Conservation (phyloP, 2,888 invertebrate genomes). For the Sarcophaga variegata region DNA sequence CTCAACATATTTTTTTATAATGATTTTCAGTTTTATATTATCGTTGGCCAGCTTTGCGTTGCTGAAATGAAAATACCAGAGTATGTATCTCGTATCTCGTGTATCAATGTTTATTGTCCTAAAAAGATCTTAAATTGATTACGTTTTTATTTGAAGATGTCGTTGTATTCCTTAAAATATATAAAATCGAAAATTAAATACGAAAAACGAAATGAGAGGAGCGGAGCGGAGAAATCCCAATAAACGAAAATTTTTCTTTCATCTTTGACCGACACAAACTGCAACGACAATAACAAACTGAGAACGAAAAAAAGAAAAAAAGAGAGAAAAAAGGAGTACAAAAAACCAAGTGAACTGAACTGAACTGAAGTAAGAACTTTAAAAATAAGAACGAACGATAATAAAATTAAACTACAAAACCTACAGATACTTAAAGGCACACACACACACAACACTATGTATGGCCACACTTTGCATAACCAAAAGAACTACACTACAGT, state of each 20-base stretch:
- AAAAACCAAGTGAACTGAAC: background rate
- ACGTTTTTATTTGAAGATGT: constrained; percentile 66
- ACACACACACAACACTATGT: constrained; percentile 33
- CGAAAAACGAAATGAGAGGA: no score
- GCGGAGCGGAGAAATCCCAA: background rate
- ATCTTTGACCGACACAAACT: constrained; percentile 62
- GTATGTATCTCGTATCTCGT: constrained; percentile 63
- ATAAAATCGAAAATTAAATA: constrained; percentile 30
- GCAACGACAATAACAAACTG: constrained; percentile 1
- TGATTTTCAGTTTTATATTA: constrained; percentile 47
- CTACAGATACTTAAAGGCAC: constrained; percentile 33
- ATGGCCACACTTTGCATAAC: constrained; percentile 65
- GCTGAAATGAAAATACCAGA: constrained; percentile 52
- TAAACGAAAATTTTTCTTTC: constrained; percentile 46
- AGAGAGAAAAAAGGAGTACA: background rate
- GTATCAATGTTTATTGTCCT: constrained; percentile 68
- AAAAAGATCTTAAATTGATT: constrained; percentile 70
- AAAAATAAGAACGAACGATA: background rate
- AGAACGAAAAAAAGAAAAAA: constrained; percentile 17
- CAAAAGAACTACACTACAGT: constrained; percentile 36
- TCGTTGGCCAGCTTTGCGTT: no score
- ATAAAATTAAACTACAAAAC: constrained; percentile 31
- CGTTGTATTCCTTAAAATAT: constrained; percentile 52
- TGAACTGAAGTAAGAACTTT: constrained; percentile 2
- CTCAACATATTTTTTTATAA: constrained; percentile 52